Evolutionary conservation across 2,113 vertebrate species (phyloP).

Genomic region (Psammodynastes pulverulentus): DNA sequence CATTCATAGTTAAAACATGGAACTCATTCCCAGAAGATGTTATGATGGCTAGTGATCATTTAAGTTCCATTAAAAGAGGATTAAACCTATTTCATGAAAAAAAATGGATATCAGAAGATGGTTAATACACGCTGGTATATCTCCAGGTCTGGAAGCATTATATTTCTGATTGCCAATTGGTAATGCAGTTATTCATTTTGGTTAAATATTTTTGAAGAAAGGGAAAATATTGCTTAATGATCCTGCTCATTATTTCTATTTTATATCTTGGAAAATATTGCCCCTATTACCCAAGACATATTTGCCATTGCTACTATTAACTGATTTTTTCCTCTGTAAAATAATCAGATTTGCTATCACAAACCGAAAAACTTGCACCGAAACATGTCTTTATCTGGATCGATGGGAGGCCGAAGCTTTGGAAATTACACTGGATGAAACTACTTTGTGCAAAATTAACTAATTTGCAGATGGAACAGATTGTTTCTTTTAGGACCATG

Average conservation of each 20-base stretch:
- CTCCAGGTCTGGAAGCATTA: background rate
- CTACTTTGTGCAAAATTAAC: background rate
- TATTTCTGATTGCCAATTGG: background rate
- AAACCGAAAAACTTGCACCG: background rate
- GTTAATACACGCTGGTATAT: background rate
- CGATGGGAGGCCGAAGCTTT: background rate
- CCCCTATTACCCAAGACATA: background rate
- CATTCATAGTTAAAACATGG: background rate
- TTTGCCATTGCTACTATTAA: background rate
- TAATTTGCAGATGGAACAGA: background rate
- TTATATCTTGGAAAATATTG: background rate
- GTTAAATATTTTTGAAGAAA: background rate
- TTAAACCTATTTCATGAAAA: background rate
- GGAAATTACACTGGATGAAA: background rate
- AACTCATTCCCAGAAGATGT: background rate
- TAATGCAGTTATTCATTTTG: background rate
- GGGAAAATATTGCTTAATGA: background rate
- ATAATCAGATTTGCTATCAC: background rate
- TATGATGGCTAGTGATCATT: background rate
- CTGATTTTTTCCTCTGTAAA: background rate
- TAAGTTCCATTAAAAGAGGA: background rate
- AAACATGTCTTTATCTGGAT: background rate
- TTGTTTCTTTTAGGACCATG: background rate
- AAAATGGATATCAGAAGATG: background rate
- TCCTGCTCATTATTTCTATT: background rate